Evolutionary conservation across 1,140 invertebrate genomes (phyloP).

Genomic region (Drosophila ohnishii): DNA sequence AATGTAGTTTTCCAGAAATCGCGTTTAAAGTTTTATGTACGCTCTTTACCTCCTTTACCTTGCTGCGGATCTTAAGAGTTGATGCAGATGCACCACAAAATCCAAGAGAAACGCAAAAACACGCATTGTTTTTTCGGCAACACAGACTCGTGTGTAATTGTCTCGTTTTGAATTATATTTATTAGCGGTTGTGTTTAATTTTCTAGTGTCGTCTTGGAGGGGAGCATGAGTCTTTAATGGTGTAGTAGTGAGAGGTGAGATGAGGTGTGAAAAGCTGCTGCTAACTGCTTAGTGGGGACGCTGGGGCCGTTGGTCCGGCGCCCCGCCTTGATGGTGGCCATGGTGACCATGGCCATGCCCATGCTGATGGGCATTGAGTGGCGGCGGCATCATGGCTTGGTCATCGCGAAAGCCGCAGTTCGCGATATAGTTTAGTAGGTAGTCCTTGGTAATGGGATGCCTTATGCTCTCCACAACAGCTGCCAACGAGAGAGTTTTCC

Average conservation of each 20-base stretch:
- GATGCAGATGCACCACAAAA: not conserved
- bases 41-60: too few relatives aligned
- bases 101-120: not conserved
- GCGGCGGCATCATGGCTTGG: conserved; percentile 87
- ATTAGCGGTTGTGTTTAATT: conserved; percentile 39
- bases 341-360: conserved; percentile 8
- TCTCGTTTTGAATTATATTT: conserved; percentile 30
- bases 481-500: conserved; percentile 61
- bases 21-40: too few relatives aligned
- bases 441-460: conserved; percentile 92
- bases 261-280: conserved; percentile 20
- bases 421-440: conserved; percentile 90
- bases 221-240: not conserved
- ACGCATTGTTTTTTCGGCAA: conserved; percentile 11
- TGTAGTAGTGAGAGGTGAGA: conserved; percentile 23
- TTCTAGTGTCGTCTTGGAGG: conserved; percentile 33
- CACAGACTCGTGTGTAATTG: conserved; percentile 29
- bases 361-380: conserved; percentile 55
- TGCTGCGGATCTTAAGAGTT: not conserved
- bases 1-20: too few relatives aligned
- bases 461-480: conserved; percentile 88
- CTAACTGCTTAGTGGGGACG: conserved; percentile 15
- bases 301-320: conserved; percentile 5
- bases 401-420: conserved; percentile 86
- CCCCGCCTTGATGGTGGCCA: conserved; percentile 12